Evolutionary conservation across 2,888 invertebrate species (phyloP).

Genomic region (Heteromyza rotundicornis): DNA sequence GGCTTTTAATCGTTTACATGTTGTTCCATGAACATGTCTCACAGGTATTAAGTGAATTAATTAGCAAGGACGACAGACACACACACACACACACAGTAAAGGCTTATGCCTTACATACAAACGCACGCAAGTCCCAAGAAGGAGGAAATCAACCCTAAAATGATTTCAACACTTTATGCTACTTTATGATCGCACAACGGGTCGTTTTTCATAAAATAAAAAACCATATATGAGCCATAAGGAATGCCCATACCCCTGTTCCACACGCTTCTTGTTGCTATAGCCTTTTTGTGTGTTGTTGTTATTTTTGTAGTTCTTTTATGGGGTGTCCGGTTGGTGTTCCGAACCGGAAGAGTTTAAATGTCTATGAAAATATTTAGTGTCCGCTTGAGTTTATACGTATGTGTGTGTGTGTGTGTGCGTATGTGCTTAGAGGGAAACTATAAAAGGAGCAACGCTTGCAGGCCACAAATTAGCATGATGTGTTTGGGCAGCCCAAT

Average conservation of each 20-base stretch:
- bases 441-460: slow-evolving; percentile 44
- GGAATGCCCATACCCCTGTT: slow-evolving; percentile 33
- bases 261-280: not conserved
- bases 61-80: slow-evolving; percentile 31
- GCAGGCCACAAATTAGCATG: slow-evolving; percentile 33
- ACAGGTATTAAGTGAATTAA: slow-evolving; percentile 51
- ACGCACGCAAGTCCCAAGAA: slow-evolving; percentile 23
- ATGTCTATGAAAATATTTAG: not conserved
- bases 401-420: slow-evolving; percentile 1
- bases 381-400: not conserved
- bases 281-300: slow-evolving; percentile 29
- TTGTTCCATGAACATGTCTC: slow-evolving; percentile 21
- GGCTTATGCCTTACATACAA: not conserved
- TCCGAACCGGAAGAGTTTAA: slow-evolving; percentile 29
- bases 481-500: not conserved
- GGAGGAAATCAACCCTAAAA: slow-evolving; percentile 48
- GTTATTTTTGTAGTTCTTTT: slow-evolving; percentile 32
- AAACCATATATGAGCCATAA: slow-evolving; percentile 24
- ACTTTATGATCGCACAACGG: slow-evolving; percentile 2
- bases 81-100: slow-evolving; percentile 21
- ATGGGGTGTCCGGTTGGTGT: slow-evolving; percentile 48
- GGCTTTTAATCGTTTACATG: slow-evolving; percentile 7
- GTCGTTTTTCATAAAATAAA: not conserved
- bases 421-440: slow-evolving; percentile 12
- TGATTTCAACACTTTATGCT: slow-evolving; percentile 47